Evolutionary conservation across 2,113 vertebrate genomes (phyloP), one percentile per base, ranked within the genome.

Genomic region (Tretioscincus oriximinensis): DNA sequence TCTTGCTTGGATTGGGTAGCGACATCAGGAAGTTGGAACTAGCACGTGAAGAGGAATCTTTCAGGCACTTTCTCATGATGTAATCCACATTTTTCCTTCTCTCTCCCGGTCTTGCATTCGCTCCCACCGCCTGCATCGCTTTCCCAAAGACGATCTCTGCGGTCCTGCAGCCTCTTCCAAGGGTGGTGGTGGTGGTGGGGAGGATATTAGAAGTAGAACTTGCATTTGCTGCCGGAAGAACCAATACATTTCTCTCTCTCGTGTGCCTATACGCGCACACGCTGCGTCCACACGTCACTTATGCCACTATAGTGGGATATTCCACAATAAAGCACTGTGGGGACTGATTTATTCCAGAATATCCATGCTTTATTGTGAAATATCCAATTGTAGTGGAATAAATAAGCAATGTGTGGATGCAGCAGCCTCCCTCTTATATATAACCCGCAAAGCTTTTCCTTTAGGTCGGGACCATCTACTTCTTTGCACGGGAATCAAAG

Each of bases 21-120:
- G 54, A 26, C 64, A 76, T 60, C 80, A 69, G 64, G 73, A 81
- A 81, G 64, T 58, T 61, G 64, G 64, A 69, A 69, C 29, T 60
- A 29, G 47, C 64, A 61, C 11, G 61, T 21, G 61, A 51, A 60
- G 69, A 65, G 41, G 77, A 74, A 26, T 75, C 77, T 69, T 35
- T 51, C 71, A 75, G 18, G 35, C 71, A 79, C 51, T 70, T 84
- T 75, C 65, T 84, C 77, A 75, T 84, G 65, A 79, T 75, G 71
- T 70, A 79, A 84, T 68, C 35, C 12, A 24, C 72, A 79, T 79
- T 67, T 47, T 68, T 54, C 64, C 35, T 41, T 41, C 35, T 41
- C 35, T 68, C 80, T 54, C n/a, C 21, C 21, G 21, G 63, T 28
- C 29, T 22, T 26, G 16, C 29, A n/a, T 31, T 21, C 9, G 10